These are phyloP conservation scores for Pollicipes pollicipes DNA, from an alignment of 1,140 invertebrate genomes.

Conservation along the genomic window DNA sequence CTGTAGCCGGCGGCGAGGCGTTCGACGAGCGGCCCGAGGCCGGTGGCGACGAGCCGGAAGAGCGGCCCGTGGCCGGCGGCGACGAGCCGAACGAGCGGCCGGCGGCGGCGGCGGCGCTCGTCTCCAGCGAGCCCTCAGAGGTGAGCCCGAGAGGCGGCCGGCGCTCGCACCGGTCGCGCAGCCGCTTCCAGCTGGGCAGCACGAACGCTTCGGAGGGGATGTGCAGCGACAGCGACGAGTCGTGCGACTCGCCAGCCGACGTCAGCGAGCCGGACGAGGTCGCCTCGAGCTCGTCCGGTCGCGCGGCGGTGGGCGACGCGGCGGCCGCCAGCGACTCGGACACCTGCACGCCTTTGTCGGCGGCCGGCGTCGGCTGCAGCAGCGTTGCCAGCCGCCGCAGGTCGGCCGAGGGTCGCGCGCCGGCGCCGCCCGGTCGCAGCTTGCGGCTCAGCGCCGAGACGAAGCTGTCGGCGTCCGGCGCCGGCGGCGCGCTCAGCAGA, in stretches of 20 bases:
- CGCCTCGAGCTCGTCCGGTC: neutral
- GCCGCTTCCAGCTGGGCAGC: neutral
- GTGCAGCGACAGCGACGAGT: neutral
- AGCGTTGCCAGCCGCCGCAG: no score
- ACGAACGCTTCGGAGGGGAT: neutral
- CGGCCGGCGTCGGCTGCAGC: no score
- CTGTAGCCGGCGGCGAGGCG: neutral
- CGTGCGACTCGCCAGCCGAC: neutral
- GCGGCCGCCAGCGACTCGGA: neutral
- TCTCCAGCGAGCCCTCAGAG: neutral
- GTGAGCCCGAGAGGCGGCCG: neutral
- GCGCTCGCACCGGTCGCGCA: neutral
- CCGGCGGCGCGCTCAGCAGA: neutral
- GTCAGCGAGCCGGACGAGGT: neutral
- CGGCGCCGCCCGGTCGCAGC: neutral
- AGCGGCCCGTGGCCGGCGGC: no score
- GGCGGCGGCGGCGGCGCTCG: neutral
- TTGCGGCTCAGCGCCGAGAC: neutral
- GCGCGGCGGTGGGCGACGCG: no score
- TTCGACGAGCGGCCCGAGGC: neutral
- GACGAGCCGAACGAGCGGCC: no score
- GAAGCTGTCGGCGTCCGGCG: neutral
- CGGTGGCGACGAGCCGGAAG: neutral
- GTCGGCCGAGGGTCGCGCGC: no score
- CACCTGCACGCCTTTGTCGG: neutral